Evolutionary conservation across 2,797 vertebrate genomes (phyloP).

Genomic region (Sphaeramia orbicularis): DNA sequence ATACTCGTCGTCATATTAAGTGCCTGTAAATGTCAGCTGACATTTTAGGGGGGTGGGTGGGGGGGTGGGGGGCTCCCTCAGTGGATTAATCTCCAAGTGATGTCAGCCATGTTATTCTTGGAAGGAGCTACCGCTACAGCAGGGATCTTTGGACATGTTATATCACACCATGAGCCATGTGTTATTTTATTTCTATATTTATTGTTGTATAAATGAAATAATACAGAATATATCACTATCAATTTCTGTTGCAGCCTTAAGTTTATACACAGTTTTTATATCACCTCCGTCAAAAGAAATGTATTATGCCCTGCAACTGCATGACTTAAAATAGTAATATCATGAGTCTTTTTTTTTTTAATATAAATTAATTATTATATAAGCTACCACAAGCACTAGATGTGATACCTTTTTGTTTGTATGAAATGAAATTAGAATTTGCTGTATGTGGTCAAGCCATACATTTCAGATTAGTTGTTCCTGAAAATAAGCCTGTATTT

Average conservation of each 20-base stretch:
- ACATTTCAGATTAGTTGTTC: conserved; percentile 21
- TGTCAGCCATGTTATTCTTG: conserved; percentile 68
- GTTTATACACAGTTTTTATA: conserved; percentile 62
- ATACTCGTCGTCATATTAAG: conserved; percentile 59
- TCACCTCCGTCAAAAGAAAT: conserved; percentile 38
- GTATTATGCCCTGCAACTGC: conserved; percentile 57
- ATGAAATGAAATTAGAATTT: conserved; percentile 28
- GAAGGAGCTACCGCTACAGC: conserved; percentile 53
- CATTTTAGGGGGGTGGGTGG: no score
- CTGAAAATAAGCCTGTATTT: conserved; percentile 10
- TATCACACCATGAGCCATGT: conserved; percentile 57
- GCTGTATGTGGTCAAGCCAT: conserved; percentile 23
- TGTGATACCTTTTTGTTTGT: conserved; percentile 30
- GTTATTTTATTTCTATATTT: conserved; percentile 64
- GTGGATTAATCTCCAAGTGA: conserved; percentile 56
- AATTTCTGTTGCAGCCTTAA: conserved; percentile 38
- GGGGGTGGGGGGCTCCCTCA: conserved; percentile 48
- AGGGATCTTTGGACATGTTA: conserved; percentile 52
- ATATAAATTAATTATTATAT: conserved; percentile 18
- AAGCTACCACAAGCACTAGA: conserved; percentile 20
- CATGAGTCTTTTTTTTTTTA: conserved; percentile 10
- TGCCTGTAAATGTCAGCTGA: conserved; percentile 64
- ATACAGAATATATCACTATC: conserved; percentile 2
- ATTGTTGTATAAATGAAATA: conserved; percentile 59
- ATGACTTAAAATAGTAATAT: conserved; percentile 41